Percentiles rank a stretch among this genome's conserved stretches.
Evolutionary conservation across 2,113 vertebrate species (phyloP).

Genomic region (Zosterops borbonicus): DNA sequence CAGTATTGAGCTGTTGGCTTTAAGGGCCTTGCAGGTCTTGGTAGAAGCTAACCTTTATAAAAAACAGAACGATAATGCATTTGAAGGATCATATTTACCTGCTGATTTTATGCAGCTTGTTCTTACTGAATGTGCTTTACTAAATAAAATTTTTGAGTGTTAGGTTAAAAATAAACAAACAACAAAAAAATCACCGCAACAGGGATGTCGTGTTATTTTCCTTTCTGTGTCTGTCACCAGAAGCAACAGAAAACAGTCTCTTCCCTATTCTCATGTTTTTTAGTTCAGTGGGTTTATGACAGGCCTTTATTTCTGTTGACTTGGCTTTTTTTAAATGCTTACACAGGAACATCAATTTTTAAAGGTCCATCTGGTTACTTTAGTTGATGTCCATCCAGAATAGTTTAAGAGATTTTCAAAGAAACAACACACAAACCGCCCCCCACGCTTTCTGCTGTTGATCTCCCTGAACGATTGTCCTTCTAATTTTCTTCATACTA

Average conservation of each 20-base stretch:
- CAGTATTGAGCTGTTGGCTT: neutral
- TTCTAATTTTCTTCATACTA: neutral
- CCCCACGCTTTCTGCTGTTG: neutral
- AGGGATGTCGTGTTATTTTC: neutral
- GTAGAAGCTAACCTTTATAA: neutral
- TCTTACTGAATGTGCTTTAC: neutral
- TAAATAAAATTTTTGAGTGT: neutral
- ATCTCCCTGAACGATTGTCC: neutral
- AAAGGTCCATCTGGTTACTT: neutral
- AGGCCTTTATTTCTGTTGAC: neutral
- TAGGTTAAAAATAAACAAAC: neutral
- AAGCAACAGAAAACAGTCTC: neutral
- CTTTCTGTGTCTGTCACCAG: neutral
- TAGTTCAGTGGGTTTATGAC: neutral
- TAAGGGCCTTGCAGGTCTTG: neutral
- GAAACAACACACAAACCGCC: accelerated
- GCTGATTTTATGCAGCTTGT: neutral
- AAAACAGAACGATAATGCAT: neutral
- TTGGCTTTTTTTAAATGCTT: neutral
- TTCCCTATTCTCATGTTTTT: neutral
- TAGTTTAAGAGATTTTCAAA: neutral
- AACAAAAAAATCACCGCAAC: neutral
- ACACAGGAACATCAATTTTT: neutral
- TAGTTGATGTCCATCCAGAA: neutral
- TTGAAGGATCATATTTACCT: neutral